These are phyloP conservation scores for Chaetodon trifascialis DNA, from an alignment of 2,113 vertebrate species.

Conservation along the genomic window DNA sequence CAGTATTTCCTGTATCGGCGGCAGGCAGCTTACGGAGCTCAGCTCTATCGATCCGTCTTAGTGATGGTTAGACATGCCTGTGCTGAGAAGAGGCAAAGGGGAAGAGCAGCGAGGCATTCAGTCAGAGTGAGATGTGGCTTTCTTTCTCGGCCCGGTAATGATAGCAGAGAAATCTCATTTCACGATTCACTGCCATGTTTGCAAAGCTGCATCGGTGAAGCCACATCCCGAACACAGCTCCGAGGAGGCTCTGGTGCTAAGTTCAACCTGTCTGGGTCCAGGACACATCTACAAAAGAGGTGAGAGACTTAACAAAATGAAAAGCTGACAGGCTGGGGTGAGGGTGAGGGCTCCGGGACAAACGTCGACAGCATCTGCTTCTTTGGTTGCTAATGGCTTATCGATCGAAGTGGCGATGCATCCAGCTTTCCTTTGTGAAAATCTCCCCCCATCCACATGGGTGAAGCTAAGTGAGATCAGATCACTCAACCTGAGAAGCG, in stretches of 20 bases:
- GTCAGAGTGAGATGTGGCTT: constrained; percentile 77
- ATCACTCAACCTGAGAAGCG: constrained; percentile 52
- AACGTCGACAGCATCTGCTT: constrained; percentile 61
- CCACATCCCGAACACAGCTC: constrained; percentile 61
- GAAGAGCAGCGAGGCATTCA: constrained; percentile 69
- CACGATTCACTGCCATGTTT: constrained; percentile 83
- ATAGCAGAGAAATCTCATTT: constrained; percentile 84
- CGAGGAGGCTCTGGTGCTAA: constrained; percentile 45
- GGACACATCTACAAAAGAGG: constrained; percentile 61
- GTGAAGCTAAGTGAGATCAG: constrained; percentile 49
- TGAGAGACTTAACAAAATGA: constrained; percentile 68
- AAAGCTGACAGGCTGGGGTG: constrained; percentile 35
- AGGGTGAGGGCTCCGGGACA: constrained; percentile 59
- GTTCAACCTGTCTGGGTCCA: constrained; percentile 66
- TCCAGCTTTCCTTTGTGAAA: constrained; percentile 41
- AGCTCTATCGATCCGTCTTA: constrained; percentile 76
- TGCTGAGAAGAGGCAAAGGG: constrained; percentile 47
- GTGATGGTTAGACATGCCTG: constrained; percentile 74
- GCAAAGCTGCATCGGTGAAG: constrained; percentile 70
- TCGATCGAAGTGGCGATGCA: constrained; percentile 73
- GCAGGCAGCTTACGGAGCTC: constrained; percentile 73
- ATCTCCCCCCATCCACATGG: constrained; percentile 34
- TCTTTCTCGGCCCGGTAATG: constrained; percentile 68
- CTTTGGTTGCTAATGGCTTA: constrained; percentile 84
- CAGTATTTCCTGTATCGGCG: constrained; percentile 73